A percentile compares a stretch with the other conserved stretches of the same genome.
Evolutionary conservation across 1,140 invertebrate genomes (phyloP).

Genomic region (Brachystomella parvula): DNA sequence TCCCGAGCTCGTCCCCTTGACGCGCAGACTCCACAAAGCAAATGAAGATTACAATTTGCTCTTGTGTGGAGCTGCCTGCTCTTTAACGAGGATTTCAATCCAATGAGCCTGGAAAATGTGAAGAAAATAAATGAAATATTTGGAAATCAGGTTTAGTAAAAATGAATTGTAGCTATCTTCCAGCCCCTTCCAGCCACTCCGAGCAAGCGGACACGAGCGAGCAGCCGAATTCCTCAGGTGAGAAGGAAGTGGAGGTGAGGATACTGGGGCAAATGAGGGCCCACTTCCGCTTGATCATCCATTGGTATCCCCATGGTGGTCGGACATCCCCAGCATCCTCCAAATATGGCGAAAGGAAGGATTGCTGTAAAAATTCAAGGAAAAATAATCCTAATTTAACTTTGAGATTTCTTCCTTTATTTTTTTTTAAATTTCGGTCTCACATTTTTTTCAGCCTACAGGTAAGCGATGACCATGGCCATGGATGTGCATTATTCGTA

Average conservation of each 20-base stretch:
- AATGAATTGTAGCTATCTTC: neutral
- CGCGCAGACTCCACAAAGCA: conserved; percentile 48
- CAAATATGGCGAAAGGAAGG: conserved; percentile 32
- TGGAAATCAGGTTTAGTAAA: neutral
- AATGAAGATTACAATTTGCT: conserved; percentile 60
- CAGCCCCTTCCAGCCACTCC: conserved; percentile 52
- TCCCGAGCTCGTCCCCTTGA: conserved; percentile 51
- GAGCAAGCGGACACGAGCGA: conserved; percentile 57
- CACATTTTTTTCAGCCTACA: conserved; percentile 18
- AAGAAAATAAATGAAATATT: neutral
- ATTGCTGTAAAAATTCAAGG: conserved; percentile 17
- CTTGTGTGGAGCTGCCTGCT: conserved; percentile 58
- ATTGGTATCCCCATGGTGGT: conserved; percentile 35
- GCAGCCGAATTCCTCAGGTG: conserved; percentile 47
- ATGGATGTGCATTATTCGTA: too few species aligned
- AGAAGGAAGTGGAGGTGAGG: conserved; percentile 53
- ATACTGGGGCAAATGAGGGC: conserved; percentile 49
- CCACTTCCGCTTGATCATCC: conserved; percentile 33
- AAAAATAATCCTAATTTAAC: neutral
- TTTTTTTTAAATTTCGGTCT: neutral
- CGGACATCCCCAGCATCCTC: conserved; percentile 16
- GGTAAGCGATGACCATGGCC: conserved; percentile 16
- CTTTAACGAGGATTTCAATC: conserved; percentile 54
- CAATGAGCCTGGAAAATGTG: conserved; percentile 48
- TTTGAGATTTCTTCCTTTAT: neutral